Evolutionary conservation across 2,888 invertebrate species (phyloP).

Genomic region (Heliconius hortense): DNA sequence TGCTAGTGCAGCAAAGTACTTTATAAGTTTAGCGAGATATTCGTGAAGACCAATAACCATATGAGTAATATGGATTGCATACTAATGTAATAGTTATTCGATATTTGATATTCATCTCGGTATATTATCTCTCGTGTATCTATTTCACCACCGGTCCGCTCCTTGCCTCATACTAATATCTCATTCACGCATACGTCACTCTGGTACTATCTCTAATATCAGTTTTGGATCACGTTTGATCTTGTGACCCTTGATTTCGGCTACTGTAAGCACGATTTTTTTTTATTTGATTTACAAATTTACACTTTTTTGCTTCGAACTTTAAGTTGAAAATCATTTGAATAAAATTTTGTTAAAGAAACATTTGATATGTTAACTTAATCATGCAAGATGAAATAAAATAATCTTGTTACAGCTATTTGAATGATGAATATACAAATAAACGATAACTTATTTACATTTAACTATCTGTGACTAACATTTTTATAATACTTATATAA

Average conservation of each 20-base stretch:
- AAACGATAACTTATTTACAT: conserved; percentile 35
- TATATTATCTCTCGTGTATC: conserved; percentile 35
- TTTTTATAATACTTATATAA: neutral
- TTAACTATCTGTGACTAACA: neutral
- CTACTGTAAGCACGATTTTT: conserved; percentile 78
- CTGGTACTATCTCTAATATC: conserved; percentile 73
- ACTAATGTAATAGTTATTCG: conserved; percentile 34
- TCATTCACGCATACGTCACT: conserved; percentile 79
- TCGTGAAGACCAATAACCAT: neutral
- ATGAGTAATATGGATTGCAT: conserved; percentile 21
- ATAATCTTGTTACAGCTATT: conserved; percentile 56
- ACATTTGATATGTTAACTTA: conserved; percentile 66
- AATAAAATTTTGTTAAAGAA: conserved; percentile 45
- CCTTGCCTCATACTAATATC: conserved; percentile 64
- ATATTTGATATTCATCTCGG: conserved; percentile 37
- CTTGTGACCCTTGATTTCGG: conserved; percentile 78
- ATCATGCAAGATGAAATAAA: conserved; percentile 75
- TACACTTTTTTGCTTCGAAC: conserved; percentile 43
- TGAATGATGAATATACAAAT: conserved; percentile 54
- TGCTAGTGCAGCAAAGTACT: neutral
- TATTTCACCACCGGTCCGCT: conserved; percentile 50
- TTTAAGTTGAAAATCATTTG: conserved; percentile 45
- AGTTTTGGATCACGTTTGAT: conserved; percentile 78
- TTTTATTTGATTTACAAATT: conserved; percentile 48
- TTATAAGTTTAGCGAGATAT: neutral